Evolutionary conservation across 2,888 invertebrate genomes (phyloP), one percentile per base, ranked within the genome.

Genomic region (Cataglyphis livida): DNA sequence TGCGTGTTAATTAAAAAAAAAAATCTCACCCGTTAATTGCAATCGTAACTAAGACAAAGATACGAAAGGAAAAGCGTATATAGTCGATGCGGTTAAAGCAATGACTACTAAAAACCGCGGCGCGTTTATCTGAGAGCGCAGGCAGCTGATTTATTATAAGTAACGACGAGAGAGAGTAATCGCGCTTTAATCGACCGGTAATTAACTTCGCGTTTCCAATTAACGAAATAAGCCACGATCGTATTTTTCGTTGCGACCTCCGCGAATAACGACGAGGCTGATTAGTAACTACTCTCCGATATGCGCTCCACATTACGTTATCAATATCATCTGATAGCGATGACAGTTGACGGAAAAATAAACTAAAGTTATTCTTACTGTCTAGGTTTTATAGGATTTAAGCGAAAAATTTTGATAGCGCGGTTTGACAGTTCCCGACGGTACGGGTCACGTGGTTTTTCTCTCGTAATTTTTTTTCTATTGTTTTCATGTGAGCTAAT

Each of bases 191-290:
- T 85, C 84, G 65, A 51, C 15, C 32, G 21, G 82, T 82, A 82
- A 85, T 85, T 85, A 85, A 84, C 76, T 64, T 70, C 21, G 57
- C 81, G 65, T 76, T 85, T 81, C 85, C 84, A 85, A 85, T 85
- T 85, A 85, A 84, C 84, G 84, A 41, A 57, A 59, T 57, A 66
- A 61, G 28, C n/a, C 9, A 48, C 41, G 35, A 78, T 64, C 62
- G 48, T 38, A 57, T 78, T 75, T 71, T 62, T 71, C 35, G 12
- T n/a, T 1, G 6, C 59, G 35, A 65, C 7, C 21, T 44, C 44
- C 10, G 51, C 7, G 41, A 68, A 15, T 41, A 57, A 41, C 32
- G 25, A 78, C 41, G 54, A 48, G 10, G 12, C 25, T 65, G 75
- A 70, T 70, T 57, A 70, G 21, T 9, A 6, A 41, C 12, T 54